Conservation (phyloP, 2,797 vertebrate species). For the Ciconia nigra region DNA sequence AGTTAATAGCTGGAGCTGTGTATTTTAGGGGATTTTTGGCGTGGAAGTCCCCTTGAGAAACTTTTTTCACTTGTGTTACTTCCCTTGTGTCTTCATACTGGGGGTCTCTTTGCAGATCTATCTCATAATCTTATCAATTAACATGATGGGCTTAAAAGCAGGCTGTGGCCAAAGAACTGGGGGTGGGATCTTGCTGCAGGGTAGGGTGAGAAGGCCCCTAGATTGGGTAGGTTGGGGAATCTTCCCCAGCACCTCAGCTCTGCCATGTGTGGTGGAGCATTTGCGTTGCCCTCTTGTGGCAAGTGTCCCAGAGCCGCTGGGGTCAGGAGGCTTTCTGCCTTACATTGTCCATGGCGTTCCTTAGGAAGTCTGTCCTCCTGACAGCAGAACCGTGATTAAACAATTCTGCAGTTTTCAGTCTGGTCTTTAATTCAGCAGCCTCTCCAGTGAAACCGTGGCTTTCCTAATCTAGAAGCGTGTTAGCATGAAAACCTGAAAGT, state of each 20-base stretch:
- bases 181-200: neutral
- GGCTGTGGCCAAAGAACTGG: neutral
- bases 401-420: neutral
- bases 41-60: slow-evolving; percentile 16
- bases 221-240: neutral
- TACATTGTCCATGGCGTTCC: rapidly evolving
- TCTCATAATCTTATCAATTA: neutral
- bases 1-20: neutral
- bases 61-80: neutral
- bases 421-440: neutral
- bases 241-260: neutral
- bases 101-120: neutral
- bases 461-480: neutral
- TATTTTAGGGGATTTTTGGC: neutral
- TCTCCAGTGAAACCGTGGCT: neutral
- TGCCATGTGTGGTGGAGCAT: neutral
- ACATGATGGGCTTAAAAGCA: rapidly evolving
- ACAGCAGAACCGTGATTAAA: rapidly evolving
- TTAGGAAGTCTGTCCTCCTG: rapidly evolving
- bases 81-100: neutral
- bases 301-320: neutral
- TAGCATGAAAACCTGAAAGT: neutral
- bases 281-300: slow-evolving; percentile 56
- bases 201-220: neutral
- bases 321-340: neutral